Percentiles rank a stretch among this genome's conserved stretches.
Evolutionary conservation across 2,888 invertebrate genomes (phyloP).

Genomic region (Cenopis cana): DNA sequence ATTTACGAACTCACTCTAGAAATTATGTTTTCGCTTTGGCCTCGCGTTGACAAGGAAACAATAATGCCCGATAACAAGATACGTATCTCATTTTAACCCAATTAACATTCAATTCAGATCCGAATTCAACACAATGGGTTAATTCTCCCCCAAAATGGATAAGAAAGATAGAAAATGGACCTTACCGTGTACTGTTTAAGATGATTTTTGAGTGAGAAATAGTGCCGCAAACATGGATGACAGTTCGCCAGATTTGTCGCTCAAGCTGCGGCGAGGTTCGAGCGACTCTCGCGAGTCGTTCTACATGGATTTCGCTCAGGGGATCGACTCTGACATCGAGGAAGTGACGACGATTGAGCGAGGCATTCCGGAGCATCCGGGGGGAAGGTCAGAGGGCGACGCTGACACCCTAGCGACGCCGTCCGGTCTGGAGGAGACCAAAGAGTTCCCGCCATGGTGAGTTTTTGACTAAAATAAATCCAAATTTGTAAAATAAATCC

Average conservation of each 20-base stretch:
- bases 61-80: slow-evolving; percentile 26
- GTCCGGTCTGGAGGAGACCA: slow-evolving; percentile 79
- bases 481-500: too few relatives aligned
- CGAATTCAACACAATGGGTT: slow-evolving; percentile 50
- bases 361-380: slow-evolving; percentile 81
- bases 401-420: slow-evolving; percentile 81
- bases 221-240: slow-evolving; percentile 83
- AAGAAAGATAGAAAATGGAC: slow-evolving; percentile 58
- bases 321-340: slow-evolving; percentile 95
- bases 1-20: neutral
- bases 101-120: slow-evolving; percentile 31
- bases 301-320: slow-evolving; percentile 96
- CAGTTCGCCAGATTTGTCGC: slow-evolving; percentile 94
- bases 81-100: slow-evolving; percentile 9
- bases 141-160: slow-evolving; percentile 57
- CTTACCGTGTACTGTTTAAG: slow-evolving; percentile 48
- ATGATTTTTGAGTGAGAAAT: slow-evolving; percentile 28
- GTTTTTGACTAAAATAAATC: slow-evolving; percentile 49
- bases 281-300: slow-evolving; percentile 95
- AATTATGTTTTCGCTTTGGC: neutral
- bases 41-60: neutral
- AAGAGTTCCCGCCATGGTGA: slow-evolving; percentile 80
- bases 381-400: slow-evolving; percentile 76
- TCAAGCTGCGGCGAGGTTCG: slow-evolving; percentile 93
- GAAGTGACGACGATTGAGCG: slow-evolving; percentile 90